These are phyloP conservation scores for Cyclopterus lumpus DNA, from an alignment of 2,797 vertebrate species.

Conservation along the genomic window DNA sequence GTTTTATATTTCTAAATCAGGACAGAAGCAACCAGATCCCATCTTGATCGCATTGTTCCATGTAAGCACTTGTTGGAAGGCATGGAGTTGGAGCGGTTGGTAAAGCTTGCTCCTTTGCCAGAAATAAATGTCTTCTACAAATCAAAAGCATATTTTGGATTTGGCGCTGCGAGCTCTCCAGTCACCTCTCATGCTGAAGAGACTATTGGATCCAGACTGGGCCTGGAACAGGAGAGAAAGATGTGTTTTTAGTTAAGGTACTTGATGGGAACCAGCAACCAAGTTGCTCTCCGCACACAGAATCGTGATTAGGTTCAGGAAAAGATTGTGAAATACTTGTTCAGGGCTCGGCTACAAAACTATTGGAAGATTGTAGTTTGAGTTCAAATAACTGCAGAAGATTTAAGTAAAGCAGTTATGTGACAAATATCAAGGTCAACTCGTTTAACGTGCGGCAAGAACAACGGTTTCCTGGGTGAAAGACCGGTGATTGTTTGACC, in stretches of 20 bases:
- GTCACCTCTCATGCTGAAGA: constrained; percentile 38
- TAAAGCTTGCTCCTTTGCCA: constrained; percentile 36
- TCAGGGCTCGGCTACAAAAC: not conserved
- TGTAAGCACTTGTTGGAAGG: constrained; percentile 23
- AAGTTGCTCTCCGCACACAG: not conserved
- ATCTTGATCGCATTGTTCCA: not conserved
- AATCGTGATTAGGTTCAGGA: not conserved
- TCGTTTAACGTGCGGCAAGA: not conserved
- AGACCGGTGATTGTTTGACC: no score
- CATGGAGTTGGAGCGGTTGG: constrained; percentile 10
- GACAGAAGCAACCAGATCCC: constrained; percentile 1
- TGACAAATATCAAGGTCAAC: not conserved
- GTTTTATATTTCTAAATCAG: not conserved
- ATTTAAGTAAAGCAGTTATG: not conserved
- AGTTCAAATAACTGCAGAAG: not conserved
- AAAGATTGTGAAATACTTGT: no score
- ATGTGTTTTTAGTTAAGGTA: constrained; percentile 30
- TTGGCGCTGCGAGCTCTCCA: constrained; percentile 34
- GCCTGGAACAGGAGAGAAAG: constrained; percentile 9
- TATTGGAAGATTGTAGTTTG: not conserved
- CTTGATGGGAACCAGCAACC: constrained; percentile 23
- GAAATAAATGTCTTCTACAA: constrained; percentile 35
- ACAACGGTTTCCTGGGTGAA: no score
- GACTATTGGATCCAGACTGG: constrained; percentile 40
- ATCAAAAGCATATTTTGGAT: constrained; percentile 59